These are phyloP conservation scores for Toxonevra muliebris DNA, from an alignment of 2,888 invertebrate species.

Conservation along the genomic window DNA sequence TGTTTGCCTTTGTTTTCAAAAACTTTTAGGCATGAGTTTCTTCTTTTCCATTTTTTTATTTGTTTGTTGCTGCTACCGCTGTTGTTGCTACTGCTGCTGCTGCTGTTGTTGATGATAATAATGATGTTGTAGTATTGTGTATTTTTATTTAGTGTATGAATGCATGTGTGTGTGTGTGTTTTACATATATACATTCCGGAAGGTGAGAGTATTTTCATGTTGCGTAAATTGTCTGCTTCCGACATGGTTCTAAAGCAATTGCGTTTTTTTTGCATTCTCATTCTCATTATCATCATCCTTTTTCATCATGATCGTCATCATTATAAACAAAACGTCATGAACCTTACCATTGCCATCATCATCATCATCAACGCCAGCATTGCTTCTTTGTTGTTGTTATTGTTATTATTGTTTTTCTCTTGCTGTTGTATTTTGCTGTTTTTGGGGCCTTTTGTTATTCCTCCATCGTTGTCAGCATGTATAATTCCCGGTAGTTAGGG, in stretches of 20 bases:
- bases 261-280: constrained; percentile 1
- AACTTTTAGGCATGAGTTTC: constrained; percentile 21
- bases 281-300: constrained; percentile 3
- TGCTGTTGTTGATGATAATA: constrained; percentile 23
- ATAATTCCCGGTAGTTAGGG: too few species aligned
- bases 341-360: constrained; percentile 2
- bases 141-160: neutral
- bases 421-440: too few species aligned
- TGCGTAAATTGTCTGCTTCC: constrained; percentile 55
- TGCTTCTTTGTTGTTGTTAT: neutral
- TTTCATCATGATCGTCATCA: neutral
- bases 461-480: too few species aligned
- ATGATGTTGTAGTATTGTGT: constrained; percentile 10
- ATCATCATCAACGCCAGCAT: neutral
- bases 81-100: neutral
- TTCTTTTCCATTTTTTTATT: neutral
- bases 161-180: too few species aligned
- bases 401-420: neutral
- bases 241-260: constrained; percentile 27
- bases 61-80: neutral
- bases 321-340: neutral
- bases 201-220: constrained; percentile 32
- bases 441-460: too few species aligned
- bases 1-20: constrained; percentile 41
- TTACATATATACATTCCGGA: too few species aligned